Evolutionary conservation across 2,888 invertebrate genomes (phyloP).

Genomic region (Drosophila nr. medialis): DNA sequence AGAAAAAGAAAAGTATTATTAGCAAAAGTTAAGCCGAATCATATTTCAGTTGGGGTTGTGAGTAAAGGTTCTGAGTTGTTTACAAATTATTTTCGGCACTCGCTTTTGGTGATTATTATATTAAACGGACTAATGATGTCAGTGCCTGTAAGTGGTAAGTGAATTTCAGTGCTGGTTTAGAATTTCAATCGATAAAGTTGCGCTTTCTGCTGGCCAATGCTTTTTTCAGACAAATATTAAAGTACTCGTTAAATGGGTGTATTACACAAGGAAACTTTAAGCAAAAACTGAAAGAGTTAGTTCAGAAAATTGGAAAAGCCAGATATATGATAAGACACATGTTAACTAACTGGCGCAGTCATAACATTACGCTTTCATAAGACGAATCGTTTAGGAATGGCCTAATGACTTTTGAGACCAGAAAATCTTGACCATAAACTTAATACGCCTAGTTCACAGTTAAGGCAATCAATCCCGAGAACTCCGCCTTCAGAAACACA

Average conservation of each 20-base stretch:
- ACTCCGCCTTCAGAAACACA: not conserved
- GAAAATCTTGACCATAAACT: slow-evolving; percentile 20
- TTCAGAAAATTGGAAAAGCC: not conserved
- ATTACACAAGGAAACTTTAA: not conserved
- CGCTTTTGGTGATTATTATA: not conserved
- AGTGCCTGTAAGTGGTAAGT: not conserved
- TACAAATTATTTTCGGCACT: not conserved
- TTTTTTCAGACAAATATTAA: not conserved
- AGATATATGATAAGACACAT: not conserved
- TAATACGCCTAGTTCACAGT: slow-evolving; percentile 6
- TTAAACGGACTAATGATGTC: not conserved
- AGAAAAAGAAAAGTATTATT: not conserved
- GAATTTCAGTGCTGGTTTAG: not conserved
- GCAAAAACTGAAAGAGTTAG: not conserved
- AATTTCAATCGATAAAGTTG: not conserved
- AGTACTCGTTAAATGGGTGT: accelerated
- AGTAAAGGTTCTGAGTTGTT: not conserved
- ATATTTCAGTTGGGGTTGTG: not conserved
- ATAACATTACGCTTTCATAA: not conserved
- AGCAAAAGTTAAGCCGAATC: not conserved
- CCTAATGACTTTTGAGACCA: not conserved
- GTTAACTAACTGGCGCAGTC: not conserved
- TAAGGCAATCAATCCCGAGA: slow-evolving; percentile 6
- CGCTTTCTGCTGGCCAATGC: not conserved
- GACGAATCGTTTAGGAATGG: not conserved